Conservation (phyloP, 2,113 vertebrate species). For the Pollachius pollachius region DNA sequence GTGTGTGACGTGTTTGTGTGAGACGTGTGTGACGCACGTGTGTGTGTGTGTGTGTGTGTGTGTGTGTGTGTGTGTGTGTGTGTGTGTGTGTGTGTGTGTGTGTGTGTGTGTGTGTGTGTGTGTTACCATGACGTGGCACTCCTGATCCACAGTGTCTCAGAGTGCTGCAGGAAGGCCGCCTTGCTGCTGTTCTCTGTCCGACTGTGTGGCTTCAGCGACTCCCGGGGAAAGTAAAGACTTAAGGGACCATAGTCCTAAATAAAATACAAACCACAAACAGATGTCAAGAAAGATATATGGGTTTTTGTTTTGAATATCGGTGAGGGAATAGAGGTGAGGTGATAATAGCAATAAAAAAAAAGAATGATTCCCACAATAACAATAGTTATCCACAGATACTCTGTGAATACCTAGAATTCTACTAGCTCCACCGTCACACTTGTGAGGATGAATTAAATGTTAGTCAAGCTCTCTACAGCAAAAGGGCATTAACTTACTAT, state of each 20-base stretch:
- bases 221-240: slow-evolving; percentile 78
- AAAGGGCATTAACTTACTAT: too few relatives aligned
- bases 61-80: slow-evolving; percentile 2
- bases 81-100: slow-evolving; percentile 3
- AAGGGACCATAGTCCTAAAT: slow-evolving; percentile 79
- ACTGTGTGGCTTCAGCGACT: slow-evolving; percentile 82
- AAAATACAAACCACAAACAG: slow-evolving; percentile 17
- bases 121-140: slow-evolving; percentile 83
- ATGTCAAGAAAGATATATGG: neutral
- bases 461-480: too few relatives aligned
- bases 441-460: too few relatives aligned
- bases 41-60: neutral
- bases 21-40: too few relatives aligned
- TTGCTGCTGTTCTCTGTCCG: slow-evolving; percentile 84
- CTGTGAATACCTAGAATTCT: too few relatives aligned
- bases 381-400: too few relatives aligned
- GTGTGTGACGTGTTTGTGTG: neutral
- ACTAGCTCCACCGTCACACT: too few relatives aligned
- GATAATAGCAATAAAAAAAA: too few relatives aligned
- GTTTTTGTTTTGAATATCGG: too few relatives aligned
- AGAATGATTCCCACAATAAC: too few relatives aligned
- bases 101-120: slow-evolving; percentile 3
- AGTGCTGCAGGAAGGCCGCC: slow-evolving; percentile 86
- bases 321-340: too few relatives aligned
- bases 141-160: slow-evolving; percentile 88